phyloP scores from a whole-genome alignment of 2,797 vertebrate genomes.

The Amblyopsis hoosieri region DNA sequence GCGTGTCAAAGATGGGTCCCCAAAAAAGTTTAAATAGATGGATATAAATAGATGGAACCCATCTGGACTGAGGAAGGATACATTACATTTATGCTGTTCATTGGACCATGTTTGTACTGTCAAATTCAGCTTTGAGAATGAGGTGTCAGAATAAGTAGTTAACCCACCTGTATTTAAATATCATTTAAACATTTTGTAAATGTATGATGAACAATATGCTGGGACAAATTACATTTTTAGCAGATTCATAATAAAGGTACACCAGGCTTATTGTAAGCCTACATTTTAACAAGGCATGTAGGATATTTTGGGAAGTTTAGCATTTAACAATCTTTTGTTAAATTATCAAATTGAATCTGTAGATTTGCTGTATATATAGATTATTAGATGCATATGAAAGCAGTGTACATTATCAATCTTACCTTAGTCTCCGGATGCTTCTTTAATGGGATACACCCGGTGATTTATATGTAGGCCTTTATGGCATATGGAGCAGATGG shows the following conservation, averaged over 20 bases:
- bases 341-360: background rate
- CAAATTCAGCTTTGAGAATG: constrained; percentile 10
- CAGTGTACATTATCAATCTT: constrained; percentile 14
- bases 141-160: background rate
- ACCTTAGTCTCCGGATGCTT: constrained; percentile 51
- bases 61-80: constrained; percentile 30
- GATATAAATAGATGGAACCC: constrained; percentile 45
- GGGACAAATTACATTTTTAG: no score
- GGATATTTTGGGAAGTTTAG: background rate
- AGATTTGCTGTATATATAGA: background rate
- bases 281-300: no score
- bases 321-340: background rate
- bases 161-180: no score
- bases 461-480: constrained; percentile 39
- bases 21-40: constrained; percentile 28
- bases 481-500: constrained; percentile 38
- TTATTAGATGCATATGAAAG: background rate
- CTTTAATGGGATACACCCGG: constrained; percentile 45
- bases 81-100: constrained; percentile 23
- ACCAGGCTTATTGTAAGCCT: no score
- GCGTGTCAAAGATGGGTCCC: constrained; percentile 36
- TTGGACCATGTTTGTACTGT: constrained; percentile 11
- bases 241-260: no score
- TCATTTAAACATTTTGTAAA: no score
- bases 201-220: no score